These are phyloP conservation scores for Agonopterix heracliana DNA, from an alignment of 2,888 invertebrate species.

Conservation along the genomic window DNA sequence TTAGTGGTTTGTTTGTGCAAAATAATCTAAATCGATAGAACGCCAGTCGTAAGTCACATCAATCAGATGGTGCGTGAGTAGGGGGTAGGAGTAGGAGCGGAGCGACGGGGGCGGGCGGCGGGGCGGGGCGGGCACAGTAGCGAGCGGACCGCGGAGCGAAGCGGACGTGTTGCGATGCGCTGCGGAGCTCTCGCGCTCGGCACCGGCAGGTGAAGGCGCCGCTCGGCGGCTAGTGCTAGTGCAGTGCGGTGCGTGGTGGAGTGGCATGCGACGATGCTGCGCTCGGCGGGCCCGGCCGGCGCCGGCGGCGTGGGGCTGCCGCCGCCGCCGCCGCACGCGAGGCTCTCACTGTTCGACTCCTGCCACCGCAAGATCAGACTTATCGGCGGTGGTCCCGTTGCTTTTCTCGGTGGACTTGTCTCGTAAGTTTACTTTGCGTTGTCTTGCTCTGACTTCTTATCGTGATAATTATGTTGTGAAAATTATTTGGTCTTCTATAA, in stretches of 20 bases:
- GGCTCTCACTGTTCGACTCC: conserved; percentile 81
- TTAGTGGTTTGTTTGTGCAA: too few species aligned
- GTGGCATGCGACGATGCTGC: conserved; percentile 45
- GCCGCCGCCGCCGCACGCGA: conserved; percentile 67
- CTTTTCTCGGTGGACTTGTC: conserved; percentile 81
- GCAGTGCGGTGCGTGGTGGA: conserved; percentile 16
- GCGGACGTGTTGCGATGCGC: conserved; percentile 35
- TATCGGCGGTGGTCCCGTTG: conserved; percentile 80
- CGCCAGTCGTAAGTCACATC: conserved; percentile 36
- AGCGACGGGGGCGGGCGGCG: conserved; percentile 43
- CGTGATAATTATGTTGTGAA: too few species aligned
- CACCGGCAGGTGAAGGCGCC: not conserved
- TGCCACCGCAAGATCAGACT: conserved; percentile 84
- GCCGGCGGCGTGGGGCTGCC: conserved; percentile 40
- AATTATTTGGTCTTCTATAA: too few species aligned
- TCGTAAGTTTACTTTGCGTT: conserved; percentile 73
- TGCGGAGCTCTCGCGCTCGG: not conserved
- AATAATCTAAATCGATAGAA: conserved; percentile 29
- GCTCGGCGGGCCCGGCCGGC: conserved; percentile 29
- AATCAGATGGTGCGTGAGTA: conserved; percentile 1
- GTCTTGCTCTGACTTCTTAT: too few species aligned
- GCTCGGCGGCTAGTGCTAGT: conserved; percentile 6
- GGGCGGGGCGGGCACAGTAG: conserved; percentile 54
- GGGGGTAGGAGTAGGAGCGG: conserved; percentile 23
- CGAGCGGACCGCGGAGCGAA: conserved; percentile 57